Conservation (phyloP, 2,797 vertebrate species). For the Leptodactylus fallax region DNA sequence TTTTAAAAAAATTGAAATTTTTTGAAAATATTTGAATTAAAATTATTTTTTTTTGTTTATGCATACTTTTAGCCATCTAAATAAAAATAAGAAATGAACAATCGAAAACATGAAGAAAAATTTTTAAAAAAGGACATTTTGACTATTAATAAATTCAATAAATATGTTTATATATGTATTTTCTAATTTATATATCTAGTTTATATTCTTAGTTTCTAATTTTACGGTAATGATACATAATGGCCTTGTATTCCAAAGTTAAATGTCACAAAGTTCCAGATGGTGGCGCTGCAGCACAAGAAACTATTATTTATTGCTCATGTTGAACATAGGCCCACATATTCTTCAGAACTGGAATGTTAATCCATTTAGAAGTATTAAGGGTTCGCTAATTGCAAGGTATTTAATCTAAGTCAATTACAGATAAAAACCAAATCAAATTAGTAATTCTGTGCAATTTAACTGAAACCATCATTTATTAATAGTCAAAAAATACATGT, state of each 20-base stretch:
- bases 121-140: too few species aligned
- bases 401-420: slow-evolving; percentile 22
- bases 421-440: background rate
- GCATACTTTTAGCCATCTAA: too few species aligned
- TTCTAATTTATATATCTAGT: too few species aligned
- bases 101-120: too few species aligned
- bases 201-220: too few species aligned
- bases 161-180: too few species aligned
- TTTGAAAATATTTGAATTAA: too few species aligned
- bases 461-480: background rate
- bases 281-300: background rate
- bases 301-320: background rate
- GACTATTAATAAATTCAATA: too few species aligned
- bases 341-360: background rate
- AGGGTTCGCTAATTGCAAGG: background rate
- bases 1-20: background rate
- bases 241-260: background rate
- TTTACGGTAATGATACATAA: too few species aligned
- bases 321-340: background rate
- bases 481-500: background rate
- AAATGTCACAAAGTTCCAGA: background rate
- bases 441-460: background rate
- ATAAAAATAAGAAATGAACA: too few species aligned
- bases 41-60: too few species aligned
- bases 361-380: slow-evolving; percentile 1